Evolutionary conservation across 2,113 vertebrate species (phyloP).

Genomic region (Potamarius usumacintae): DNA sequence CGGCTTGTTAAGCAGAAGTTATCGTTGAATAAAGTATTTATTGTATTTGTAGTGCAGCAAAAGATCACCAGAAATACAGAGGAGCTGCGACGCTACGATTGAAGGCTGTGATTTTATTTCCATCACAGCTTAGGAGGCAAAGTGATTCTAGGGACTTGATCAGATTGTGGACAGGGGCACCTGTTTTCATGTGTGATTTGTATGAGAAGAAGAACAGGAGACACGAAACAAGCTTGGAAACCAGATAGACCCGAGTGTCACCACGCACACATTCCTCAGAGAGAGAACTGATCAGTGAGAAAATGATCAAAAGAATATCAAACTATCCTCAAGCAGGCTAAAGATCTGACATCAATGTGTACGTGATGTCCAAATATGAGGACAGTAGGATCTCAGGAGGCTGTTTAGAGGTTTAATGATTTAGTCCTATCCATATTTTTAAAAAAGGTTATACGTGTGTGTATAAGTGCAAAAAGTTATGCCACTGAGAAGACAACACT

Average conservation of each 20-base stretch:
- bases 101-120: background rate
- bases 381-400: background rate
- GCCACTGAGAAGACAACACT: background rate
- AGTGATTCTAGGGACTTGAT: background rate
- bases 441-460: no score
- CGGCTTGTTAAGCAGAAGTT: background rate
- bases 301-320: background rate
- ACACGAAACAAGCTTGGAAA: background rate
- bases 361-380: background rate
- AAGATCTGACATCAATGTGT: background rate
- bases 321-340: background rate
- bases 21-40: background rate
- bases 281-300: background rate
- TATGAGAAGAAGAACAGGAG: background rate
- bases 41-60: background rate
- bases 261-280: background rate
- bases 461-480: background rate
- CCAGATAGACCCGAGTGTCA: background rate
- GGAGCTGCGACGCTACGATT: background rate
- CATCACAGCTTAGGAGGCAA: background rate
- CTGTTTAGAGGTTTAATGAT: background rate
- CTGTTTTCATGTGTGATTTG: slow-evolving; percentile 39
- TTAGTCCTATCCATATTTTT: background rate
- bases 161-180: slow-evolving; percentile 10
- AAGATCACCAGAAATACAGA: background rate